Conservation (phyloP, 2,797 vertebrate genomes). For the Prunella strophiata region DNA sequence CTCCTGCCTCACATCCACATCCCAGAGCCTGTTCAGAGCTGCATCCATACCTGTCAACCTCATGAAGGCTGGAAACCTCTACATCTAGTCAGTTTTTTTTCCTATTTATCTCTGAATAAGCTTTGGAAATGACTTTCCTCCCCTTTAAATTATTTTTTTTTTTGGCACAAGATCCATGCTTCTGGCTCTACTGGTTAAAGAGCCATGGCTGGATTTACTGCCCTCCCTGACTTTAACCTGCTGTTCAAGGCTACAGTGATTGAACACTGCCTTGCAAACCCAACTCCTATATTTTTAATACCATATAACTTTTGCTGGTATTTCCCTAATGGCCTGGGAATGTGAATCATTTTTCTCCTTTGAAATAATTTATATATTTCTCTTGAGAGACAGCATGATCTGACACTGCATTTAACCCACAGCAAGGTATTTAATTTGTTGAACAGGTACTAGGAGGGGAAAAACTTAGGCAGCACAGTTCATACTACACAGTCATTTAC, state of each 20-base stretch:
- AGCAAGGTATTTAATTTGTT: slow-evolving; percentile 47
- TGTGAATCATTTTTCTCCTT: slow-evolving; percentile 34
- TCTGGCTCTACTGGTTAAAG: slow-evolving; percentile 45
- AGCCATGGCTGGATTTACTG: slow-evolving; percentile 65
- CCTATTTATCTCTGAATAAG: slow-evolving; percentile 26
- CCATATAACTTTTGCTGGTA: slow-evolving; percentile 41
- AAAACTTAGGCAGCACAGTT: background rate
- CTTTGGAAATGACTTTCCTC: slow-evolving; percentile 34
- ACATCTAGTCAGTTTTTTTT: background rate
- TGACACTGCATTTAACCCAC: slow-evolving; percentile 58
- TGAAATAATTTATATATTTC: slow-evolving; percentile 66
- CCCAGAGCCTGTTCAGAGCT: background rate
- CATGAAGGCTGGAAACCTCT: background rate
- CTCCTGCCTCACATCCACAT: background rate
- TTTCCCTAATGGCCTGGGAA: slow-evolving; percentile 64
- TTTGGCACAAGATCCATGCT: slow-evolving; percentile 51
- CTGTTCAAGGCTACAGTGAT: slow-evolving; percentile 71
- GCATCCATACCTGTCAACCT: background rate
- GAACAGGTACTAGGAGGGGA: background rate
- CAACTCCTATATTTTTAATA: slow-evolving; percentile 53
- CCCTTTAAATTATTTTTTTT: slow-evolving; percentile 43
- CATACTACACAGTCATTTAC: background rate
- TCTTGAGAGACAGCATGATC: slow-evolving; percentile 38
- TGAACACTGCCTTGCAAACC: slow-evolving; percentile 64
- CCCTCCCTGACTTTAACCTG: slow-evolving; percentile 56